Conservation (phyloP, 2,113 vertebrate genomes). For the Prionailurus viverrinus region DNA sequence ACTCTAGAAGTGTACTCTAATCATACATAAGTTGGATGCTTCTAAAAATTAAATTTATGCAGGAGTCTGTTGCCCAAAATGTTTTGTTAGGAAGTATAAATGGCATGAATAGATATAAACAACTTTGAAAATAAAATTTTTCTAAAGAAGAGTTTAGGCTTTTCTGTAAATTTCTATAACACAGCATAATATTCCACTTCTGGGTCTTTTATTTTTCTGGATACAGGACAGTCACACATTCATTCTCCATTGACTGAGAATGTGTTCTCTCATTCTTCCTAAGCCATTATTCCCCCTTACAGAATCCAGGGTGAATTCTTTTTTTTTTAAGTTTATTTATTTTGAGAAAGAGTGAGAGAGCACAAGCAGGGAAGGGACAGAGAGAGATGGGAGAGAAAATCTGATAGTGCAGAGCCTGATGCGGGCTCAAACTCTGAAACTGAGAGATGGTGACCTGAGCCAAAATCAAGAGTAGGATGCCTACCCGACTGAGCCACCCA, state of each 20-base stretch:
- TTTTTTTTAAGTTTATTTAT: too few relatives aligned
- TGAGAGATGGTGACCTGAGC: too few relatives aligned
- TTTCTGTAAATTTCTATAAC: neutral
- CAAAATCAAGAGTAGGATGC: too few relatives aligned
- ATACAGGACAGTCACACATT: neutral
- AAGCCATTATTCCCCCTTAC: neutral
- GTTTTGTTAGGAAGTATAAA: neutral
- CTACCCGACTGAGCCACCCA: too few relatives aligned
- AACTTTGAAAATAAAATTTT: slow-evolving; percentile 29
- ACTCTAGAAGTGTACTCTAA: neutral
- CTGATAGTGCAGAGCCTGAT: too few relatives aligned
- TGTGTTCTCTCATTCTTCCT: neutral
- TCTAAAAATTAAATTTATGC: neutral
- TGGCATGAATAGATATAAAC: neutral
- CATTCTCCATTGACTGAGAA: neutral
- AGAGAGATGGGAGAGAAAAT: too few relatives aligned
- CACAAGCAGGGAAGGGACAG: too few relatives aligned
- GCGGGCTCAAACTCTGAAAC: too few relatives aligned
- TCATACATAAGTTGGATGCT: neutral
- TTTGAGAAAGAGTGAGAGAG: too few relatives aligned
- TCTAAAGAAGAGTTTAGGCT: neutral
- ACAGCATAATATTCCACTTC: neutral
- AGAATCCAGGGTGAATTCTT: neutral
- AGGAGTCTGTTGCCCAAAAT: neutral
- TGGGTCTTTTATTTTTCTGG: neutral